A percentile compares a stretch with the other conserved stretches of the same genome.
phyloP scores from a whole-genome alignment of 2,113 vertebrate species.

The Saguinus imperator region DNA sequence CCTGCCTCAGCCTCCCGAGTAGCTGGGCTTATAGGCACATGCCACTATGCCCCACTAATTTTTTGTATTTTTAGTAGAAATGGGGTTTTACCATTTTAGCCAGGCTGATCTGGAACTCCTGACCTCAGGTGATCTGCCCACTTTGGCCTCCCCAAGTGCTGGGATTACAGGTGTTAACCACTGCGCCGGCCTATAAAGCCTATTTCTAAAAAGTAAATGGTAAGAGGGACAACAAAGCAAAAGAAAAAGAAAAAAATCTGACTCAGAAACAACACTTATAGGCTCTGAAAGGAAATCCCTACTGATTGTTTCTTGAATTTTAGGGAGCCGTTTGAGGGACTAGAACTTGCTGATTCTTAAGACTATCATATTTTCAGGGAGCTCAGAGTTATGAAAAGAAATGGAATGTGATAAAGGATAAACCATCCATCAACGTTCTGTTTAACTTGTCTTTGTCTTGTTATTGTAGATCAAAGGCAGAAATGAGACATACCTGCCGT shows the following conservation, averaged over 20 bases:
- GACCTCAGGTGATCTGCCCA: no score
- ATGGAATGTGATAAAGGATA: background rate
- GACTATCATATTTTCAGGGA: background rate
- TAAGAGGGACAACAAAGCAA: background rate
- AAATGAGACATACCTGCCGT: constrained; percentile 97
- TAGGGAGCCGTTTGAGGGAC: background rate
- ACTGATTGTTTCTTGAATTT: background rate
- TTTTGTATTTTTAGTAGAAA: no score
- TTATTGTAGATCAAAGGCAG: constrained; percentile 91
- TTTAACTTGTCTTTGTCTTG: background rate
- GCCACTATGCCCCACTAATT: no score
- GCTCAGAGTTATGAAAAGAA: background rate
- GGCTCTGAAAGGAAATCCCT: background rate
- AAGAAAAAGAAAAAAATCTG: background rate
- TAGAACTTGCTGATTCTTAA: background rate
- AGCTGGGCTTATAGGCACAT: no score
- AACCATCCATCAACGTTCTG: background rate
- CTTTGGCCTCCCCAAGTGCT: no score
- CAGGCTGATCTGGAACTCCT: no score
- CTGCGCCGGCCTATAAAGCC: background rate
- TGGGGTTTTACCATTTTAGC: no score
- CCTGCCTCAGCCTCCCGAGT: no score
- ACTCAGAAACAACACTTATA: background rate
- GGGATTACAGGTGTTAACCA: no score
- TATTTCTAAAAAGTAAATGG: background rate